Percentiles rank a stretch among this genome's conserved stretches.
Evolutionary conservation across 2,113 vertebrate genomes (phyloP).

Genomic region (Hiodon alosoides): DNA sequence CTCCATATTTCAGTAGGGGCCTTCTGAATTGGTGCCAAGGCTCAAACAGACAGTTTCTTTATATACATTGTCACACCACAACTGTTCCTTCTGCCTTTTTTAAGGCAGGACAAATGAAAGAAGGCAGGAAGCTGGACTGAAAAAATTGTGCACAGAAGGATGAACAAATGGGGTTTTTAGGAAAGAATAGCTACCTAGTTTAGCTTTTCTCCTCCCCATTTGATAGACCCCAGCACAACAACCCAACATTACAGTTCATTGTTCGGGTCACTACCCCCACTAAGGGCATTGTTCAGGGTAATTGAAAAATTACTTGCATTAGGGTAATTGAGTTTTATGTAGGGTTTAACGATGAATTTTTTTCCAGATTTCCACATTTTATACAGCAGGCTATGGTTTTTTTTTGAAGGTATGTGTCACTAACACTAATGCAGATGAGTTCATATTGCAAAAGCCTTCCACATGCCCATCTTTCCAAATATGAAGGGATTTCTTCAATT

Average conservation of each 20-base stretch:
- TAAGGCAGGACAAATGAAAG: neutral
- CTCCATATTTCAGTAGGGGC: neutral
- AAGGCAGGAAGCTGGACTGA: neutral
- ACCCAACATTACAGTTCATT: too few relatives aligned
- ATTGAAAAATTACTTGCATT: too few relatives aligned
- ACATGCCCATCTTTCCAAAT: conserved; percentile 43
- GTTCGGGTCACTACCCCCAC: too few relatives aligned
- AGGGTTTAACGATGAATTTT: too few relatives aligned
- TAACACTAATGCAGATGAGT: neutral
- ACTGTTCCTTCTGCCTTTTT: neutral
- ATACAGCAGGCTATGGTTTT: conserved; percentile 26
- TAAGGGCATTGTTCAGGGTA: too few relatives aligned
- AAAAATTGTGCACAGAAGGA: neutral
- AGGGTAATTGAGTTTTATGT: too few relatives aligned
- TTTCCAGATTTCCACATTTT: conserved; percentile 35
- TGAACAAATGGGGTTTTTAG: conserved; percentile 2
- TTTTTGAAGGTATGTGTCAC: conserved; percentile 20
- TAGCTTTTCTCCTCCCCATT: neutral
- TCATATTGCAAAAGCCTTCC: conserved; percentile 20
- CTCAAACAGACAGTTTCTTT: conserved; percentile 9
- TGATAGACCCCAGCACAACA: too few relatives aligned
- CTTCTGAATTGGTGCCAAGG: conserved; percentile 7
- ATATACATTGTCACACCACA: neutral
- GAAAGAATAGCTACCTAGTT: conserved; percentile 2
- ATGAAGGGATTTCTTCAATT: conserved; percentile 35